These are phyloP conservation scores for Panthera tigris DNA, from an alignment of 2,113 vertebrate genomes.

Conservation along the genomic window DNA sequence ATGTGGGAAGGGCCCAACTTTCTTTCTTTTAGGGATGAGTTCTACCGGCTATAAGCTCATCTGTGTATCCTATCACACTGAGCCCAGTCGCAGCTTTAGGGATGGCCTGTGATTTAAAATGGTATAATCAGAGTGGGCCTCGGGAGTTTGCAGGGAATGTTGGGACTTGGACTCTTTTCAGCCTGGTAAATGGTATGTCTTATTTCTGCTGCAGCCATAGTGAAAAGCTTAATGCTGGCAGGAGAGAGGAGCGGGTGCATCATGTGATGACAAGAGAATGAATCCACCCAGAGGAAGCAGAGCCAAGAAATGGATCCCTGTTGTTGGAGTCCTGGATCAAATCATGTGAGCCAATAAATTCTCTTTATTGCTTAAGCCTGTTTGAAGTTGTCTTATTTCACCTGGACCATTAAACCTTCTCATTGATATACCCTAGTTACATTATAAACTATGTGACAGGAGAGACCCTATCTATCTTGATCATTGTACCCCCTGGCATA, in stretches of 20 bases:
- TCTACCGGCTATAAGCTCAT: background rate
- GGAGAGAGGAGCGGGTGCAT: background rate
- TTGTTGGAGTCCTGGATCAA: slow-evolving; percentile 23
- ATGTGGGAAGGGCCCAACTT: background rate
- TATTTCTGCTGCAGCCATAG: background rate
- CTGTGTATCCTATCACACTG: background rate
- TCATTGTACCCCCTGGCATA: background rate
- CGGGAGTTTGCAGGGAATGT: background rate
- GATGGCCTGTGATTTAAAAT: background rate
- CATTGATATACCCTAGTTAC: background rate
- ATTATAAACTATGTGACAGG: background rate
- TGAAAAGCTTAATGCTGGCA: background rate
- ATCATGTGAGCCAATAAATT: background rate
- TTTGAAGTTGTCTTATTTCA: slow-evolving; percentile 30
- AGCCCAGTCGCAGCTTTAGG: background rate
- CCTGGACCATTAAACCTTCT: background rate
- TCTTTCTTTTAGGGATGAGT: background rate
- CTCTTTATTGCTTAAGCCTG: background rate
- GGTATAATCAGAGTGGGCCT: background rate
- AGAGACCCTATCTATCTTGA: background rate
- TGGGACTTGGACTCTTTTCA: background rate
- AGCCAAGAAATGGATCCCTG: slow-evolving; percentile 12
- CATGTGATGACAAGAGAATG: background rate
- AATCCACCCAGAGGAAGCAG: background rate
- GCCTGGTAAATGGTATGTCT: background rate